Base-by-base conservation (phyloP, 2,797 vertebrate genomes). In the Pyrocephalus nanus region DNA sequence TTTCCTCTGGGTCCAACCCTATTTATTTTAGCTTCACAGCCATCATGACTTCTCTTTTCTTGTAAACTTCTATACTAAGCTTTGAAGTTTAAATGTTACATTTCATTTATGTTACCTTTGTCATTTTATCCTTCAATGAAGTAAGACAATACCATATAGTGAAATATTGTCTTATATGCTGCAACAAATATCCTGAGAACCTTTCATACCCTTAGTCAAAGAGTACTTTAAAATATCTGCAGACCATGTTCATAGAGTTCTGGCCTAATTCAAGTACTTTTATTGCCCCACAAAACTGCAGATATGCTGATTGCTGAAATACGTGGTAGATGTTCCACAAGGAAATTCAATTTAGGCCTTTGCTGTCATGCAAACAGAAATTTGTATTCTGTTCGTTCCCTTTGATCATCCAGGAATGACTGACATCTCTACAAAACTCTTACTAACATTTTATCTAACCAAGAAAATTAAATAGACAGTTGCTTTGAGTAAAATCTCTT, bases 11-110 rank as follows among this genome's bases (percentile, higher is more conserved):
- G 43, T 71, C 51, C 45, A 84, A 34, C 7, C 16, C 12, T 38
- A n/a, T 84, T 86, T 90, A 82, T 76, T 88, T 91, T 64, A 92
- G 60, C 17, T 55, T 90, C 48, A 88, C 21, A 73, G 70, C 60
- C 62, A 88, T 34, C 11, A 64, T 32, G 61, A 76, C 43, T 75
- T 81, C 19, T 86, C 72, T 78, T 92, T 66, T 70, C 40, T 85
- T 82, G 26, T 64, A 81, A 76, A 76, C 1, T 40, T 83, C 67
- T 71, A 54, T 26, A 85, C 8, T n/a, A 54, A 64, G 14, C 19
- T 77, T 76, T 89, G 61, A 88, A 45, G 57, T 76, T 66, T 55
- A 7, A 84, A 81, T 86, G 57, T 27, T 79, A 66, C 22, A 26
- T 71, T 93, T 88, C 74, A 29, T 53, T 57, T 92, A 48, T 48